Base-by-base conservation (phyloP, 2,797 vertebrate species). In the Otolemur crassicaudatus region DNA sequence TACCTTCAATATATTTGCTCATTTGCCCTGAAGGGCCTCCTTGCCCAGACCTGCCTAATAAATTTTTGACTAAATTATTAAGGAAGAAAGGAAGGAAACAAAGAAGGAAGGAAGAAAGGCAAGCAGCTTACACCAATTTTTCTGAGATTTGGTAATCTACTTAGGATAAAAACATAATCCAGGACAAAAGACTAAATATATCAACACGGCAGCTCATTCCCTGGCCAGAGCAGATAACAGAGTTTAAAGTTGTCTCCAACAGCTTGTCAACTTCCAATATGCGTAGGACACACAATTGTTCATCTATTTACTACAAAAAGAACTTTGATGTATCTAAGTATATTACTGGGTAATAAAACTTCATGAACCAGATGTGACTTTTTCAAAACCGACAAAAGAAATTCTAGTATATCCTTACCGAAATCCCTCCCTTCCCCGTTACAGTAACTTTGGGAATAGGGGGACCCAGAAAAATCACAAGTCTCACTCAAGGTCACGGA, bases 41-140 rank as follows among this genome's bases (percentile, higher is more conserved):
- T 75, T 77, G 70, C 63, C 77, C 58, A 82, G 80, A 73, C 19
- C 29, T 34, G 43, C 53, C 29, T 85, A 72, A 88, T 82, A 87
- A n/a, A 65, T 92, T 94, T 76, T 87, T 83, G 49, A 90, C 43
- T 75, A 75, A 90, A 69, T 46, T 73, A 86, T 83, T 88, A 93
- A 61, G 75, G 31, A 82, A 92, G 40, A 5, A 75, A 79, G 40
- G 61, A 84, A 73, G 10, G 34, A 80, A 80, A 22, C 14, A 19
- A 34, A 7, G 34, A 67, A 80, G 20, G 29, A 34, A 76, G 81
- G 5, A 69, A 81, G 72, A 22, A 43, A 67, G 22, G 49, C 37
- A 69, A 11, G 31, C 37, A 80, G 1, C 1, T 25, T 58, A 49
- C 8, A 43, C 13, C n/a, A 79, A 10, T 29, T 43, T 69, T 82